Conservation (phyloP, 2,888 invertebrate genomes). For the Drosophila hawaiiensis region DNA sequence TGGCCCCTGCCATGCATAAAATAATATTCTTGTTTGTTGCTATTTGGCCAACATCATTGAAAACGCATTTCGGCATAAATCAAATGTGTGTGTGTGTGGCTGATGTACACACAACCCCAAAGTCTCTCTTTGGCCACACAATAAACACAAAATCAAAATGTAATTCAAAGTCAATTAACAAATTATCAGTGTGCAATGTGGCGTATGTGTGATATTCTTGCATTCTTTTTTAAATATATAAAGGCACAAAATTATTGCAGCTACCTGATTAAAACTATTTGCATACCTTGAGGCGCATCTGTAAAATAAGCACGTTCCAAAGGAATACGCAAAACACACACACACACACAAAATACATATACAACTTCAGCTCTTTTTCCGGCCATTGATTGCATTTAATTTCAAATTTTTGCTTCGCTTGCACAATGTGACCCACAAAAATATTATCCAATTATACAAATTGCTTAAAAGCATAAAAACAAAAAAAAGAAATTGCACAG, state of each 20-base stretch:
- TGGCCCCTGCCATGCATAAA: neutral
- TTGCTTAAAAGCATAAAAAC: conserved; percentile 9
- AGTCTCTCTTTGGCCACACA: neutral
- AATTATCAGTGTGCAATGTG: conserved; percentile 48
- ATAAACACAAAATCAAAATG: conserved; percentile 52
- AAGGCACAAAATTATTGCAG: neutral
- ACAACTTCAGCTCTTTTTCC: neutral
- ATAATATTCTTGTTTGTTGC: conserved; percentile 24
- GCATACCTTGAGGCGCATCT: conserved; percentile 28
- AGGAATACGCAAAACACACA: conserved; percentile 6
- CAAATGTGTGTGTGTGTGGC: conserved; percentile 36
- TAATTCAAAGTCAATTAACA: conserved; percentile 64
- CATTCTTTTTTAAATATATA: neutral
- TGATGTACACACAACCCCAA: conserved; percentile 12
- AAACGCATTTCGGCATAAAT: conserved; percentile 70
- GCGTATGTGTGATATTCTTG: conserved; percentile 45
- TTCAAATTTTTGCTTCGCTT: conserved; percentile 28
- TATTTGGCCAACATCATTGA: conserved; percentile 55
- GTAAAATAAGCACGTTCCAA: conserved; percentile 32
- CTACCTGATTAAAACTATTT: conserved; percentile 32
- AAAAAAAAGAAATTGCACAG: neutral
- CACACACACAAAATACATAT: neutral
- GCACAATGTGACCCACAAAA: conserved; percentile 32
- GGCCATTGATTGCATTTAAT: conserved; percentile 52
- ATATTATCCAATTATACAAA: conserved; percentile 29